Base-by-base conservation (phyloP, 2,888 invertebrate species). In the Invenusta paracnida region DNA sequence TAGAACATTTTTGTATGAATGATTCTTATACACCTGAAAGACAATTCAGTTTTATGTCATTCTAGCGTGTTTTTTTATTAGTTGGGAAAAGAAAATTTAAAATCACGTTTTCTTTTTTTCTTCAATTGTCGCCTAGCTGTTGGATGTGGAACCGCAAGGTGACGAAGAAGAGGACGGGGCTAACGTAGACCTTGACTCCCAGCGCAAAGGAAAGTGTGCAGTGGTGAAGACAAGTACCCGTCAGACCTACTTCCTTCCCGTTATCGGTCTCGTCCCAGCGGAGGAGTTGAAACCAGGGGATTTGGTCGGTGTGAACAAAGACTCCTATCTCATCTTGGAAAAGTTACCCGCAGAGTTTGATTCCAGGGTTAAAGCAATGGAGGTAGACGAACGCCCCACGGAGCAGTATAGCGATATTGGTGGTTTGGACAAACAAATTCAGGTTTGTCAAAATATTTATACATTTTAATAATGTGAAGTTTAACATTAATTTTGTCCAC, bases 391-490 rank as follows among this genome's bases (percentile, higher is more conserved):
- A 92, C 93, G 99, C 88, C 99, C 99, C 0, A 98, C 98, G 5
- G 99, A 99, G 92, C 98, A 99, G 91, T 99, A 99, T 92, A 97
- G 97, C 2, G 99, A 99, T 92, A 98, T 99, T 92, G 99, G 99
- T 91, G 99, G 99, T 17, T 93, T 99, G 88, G 99, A 99, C 91
- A 99, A 99, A 92, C 99, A 99, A 92, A 99, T 99, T 91, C 96
- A 94, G 91, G 91, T 91, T 87, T 48, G 11, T 48, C 17, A 17
- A 48, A 48, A 11, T 48, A 48, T 48, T n/a, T n/a, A n/a, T n/a
- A n/a, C n/a, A n/a, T n/a, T n/a, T n/a, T n/a, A n/a, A n/a, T n/a
- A n/a, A n/a, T n/a, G n/a, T n/a, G n/a, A n/a, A n/a, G n/a, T n/a
- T n/a, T n/a, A n/a, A n/a, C n/a, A n/a, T n/a, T n/a, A n/a, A n/a